Evolutionary conservation across 2,797 vertebrate genomes (phyloP).

Genomic region (Microtus agrestis): DNA sequence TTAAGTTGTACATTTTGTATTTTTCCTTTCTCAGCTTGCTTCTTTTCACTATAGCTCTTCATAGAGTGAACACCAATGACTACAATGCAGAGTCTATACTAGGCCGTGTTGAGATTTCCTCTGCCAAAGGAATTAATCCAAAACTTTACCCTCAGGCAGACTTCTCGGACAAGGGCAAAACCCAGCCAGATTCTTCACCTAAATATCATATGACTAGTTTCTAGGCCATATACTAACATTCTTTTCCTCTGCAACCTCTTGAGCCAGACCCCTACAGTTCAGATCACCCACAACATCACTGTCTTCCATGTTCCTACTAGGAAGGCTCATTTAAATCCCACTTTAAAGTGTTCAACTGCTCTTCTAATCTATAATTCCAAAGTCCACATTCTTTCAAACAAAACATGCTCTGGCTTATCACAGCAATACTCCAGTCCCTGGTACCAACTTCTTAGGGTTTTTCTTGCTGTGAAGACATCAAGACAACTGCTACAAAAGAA

Average conservation of each 20-base stretch:
- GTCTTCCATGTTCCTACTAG: background rate
- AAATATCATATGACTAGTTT: background rate
- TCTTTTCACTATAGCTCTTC: background rate
- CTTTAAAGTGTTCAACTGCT: background rate
- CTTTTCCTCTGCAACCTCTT: background rate
- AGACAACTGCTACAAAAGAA: background rate
- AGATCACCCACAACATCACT: background rate
- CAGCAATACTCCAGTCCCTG: background rate
- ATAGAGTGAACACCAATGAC: background rate
- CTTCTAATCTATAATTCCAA: background rate
- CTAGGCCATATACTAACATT: background rate
- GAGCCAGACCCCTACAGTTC: background rate
- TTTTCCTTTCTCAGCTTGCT: background rate
- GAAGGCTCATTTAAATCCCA: background rate
- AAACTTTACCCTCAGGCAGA: background rate
- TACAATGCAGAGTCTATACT: background rate
- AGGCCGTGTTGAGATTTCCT: background rate
- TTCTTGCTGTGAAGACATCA: background rate
- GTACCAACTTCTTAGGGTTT: background rate
- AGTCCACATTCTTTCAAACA: background rate
- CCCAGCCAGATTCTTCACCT: background rate
- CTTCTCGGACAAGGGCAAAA: background rate
- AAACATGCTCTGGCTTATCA: background rate
- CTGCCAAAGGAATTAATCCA: background rate
- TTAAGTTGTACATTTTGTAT: background rate